Evolutionary conservation across 2,888 invertebrate genomes (phyloP), one percentile per base, ranked within the genome.

Genomic region (Pyrochroa serraticornis): DNA sequence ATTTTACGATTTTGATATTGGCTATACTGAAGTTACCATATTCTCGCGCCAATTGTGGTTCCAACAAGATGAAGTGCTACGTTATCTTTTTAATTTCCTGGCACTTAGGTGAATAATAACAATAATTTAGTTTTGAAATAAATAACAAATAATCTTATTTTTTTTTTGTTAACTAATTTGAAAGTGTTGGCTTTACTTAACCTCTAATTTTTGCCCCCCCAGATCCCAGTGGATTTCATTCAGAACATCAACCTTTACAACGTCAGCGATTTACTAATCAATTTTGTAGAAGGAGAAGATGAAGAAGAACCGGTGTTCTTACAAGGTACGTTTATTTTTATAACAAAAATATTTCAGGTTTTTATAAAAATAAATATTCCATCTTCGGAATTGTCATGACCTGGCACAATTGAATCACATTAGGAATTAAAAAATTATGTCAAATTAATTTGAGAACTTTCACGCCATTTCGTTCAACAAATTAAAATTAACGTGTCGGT

Each of bases 201-300:
- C 56, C 56, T 54, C 8, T 2, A 46, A 41, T 39, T 42, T 49
- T 60, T 50, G 75, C 22, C 22, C 22, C 22, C 76, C 22, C 60
- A 78, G 77, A 73, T 77, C 55, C 77, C 78, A 5, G 10, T 79
- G 49, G 73, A 76, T 14, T 75, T 76, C 32, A 71, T 75, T 30
- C 67, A 65, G 54, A 68, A 73, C 48, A 59, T 78, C 22, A 77
- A 73, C 58, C 65, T 72, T 14, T 70, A 69, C 54, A 70, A 70
- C 38, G 68, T 77, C 1, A 67, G 64, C 31, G 77, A 78, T 49
- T 52, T 77, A 31, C 49, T 71, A 1, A 10, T 47, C 3, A 72
- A 77, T 43, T 76, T 71, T 50, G 73, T 79, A 1, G 77, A 79
- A 36, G 75, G 69, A 45, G 66, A 66, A 8, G 65, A 71, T 3